phyloP scores from a whole-genome alignment of 2,113 vertebrate genomes.

The Calonectris borealis region DNA sequence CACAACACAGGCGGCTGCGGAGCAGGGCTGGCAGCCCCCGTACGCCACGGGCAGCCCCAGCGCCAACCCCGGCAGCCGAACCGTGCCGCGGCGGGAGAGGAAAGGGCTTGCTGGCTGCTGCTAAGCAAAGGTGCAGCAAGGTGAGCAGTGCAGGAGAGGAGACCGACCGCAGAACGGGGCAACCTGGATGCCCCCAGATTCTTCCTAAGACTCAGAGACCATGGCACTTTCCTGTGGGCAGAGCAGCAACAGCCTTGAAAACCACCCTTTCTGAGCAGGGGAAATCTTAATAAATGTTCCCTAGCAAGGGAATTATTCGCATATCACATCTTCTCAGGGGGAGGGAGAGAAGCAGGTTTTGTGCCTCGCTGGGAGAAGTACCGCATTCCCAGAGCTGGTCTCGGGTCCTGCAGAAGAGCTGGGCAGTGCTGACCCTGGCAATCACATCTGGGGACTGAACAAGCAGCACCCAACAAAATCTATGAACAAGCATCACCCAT shows the following conservation, averaged over 20 bases:
- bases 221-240: accelerated
- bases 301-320: not conserved
- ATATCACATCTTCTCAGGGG: not conserved
- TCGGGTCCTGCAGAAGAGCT: not conserved
- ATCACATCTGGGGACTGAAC: not conserved
- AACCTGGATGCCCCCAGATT: not conserved
- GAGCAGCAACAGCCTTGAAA: not conserved
- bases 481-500: not conserved
- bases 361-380: not conserved
- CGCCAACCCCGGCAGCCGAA: not conserved
- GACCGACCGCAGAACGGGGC: accelerated
- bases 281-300: not conserved
- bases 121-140: not conserved
- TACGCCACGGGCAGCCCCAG: accelerated
- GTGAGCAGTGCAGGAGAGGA: not conserved
- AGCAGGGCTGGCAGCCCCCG: not conserved
- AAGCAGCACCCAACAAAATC: not conserved
- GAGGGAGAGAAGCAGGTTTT: not conserved
- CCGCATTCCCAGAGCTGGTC: accelerated
- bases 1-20: not conserved
- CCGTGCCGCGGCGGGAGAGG: not conserved
- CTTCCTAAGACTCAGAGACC: not conserved
- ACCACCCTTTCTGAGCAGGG: not conserved
- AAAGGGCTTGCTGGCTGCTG: not conserved
- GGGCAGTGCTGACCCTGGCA: not conserved